Percentiles rank a stretch among this genome's conserved stretches.
These are phyloP conservation scores for Nasonia giraulti DNA, from an alignment of 1,140 invertebrate species.

Conservation along the genomic window DNA sequence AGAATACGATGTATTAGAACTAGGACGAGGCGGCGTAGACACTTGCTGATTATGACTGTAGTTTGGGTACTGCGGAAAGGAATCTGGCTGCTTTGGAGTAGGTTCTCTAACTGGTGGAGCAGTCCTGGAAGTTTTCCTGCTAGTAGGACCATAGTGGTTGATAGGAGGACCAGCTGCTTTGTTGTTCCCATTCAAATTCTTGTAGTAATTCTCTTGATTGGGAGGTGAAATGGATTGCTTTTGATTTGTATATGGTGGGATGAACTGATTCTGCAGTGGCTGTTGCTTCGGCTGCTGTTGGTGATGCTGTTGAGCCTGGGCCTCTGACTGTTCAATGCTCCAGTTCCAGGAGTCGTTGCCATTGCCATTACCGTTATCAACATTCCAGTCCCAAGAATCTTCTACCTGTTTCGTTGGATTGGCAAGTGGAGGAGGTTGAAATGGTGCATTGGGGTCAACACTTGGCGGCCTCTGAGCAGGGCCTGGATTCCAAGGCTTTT, in stretches of 20 bases:
- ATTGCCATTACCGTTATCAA: constrained; percentile 61
- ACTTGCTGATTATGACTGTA: constrained; percentile 64
- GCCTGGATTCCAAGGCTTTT: constrained; percentile 65
- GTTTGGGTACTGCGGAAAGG: constrained; percentile 61
- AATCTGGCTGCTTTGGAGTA: constrained; percentile 59
- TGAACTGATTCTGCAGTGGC: constrained; percentile 55
- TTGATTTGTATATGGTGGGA: constrained; percentile 58
- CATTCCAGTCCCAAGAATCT: constrained; percentile 68
- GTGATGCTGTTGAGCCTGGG: constrained; percentile 56
- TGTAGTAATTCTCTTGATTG: constrained; percentile 65
- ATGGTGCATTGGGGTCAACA: constrained; percentile 53
- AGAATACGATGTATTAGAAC: constrained; percentile 55
- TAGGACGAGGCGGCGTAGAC: constrained; percentile 48
- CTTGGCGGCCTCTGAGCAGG: constrained; percentile 52
- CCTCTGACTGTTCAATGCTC: constrained; percentile 67
- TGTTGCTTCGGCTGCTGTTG: constrained; percentile 58
- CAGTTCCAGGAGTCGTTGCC: constrained; percentile 72
- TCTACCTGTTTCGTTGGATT: constrained; percentile 63
- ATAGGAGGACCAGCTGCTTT: constrained; percentile 42
- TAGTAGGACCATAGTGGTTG: constrained; percentile 54
- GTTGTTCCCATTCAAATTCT: constrained; percentile 68
- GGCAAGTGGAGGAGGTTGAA: constrained; percentile 52
- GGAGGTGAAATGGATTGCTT: constrained; percentile 57
- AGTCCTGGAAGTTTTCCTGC: constrained; percentile 52
- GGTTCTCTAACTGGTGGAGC: constrained; percentile 53